phyloP scores from a whole-genome alignment of 2,797 vertebrate species.

The Echeneis naucrates region DNA sequence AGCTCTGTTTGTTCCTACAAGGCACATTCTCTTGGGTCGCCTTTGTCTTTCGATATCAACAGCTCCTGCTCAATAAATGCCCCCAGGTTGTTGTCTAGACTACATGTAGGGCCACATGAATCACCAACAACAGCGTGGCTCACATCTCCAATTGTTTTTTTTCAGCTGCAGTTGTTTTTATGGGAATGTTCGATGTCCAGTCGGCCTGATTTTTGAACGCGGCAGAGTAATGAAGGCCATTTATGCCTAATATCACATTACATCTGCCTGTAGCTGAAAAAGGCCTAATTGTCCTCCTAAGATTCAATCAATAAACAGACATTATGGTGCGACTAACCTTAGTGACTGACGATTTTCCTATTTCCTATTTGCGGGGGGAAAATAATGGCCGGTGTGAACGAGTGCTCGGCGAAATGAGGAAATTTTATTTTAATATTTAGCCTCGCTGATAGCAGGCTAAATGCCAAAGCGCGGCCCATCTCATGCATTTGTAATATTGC shows the following conservation, averaged over 20 bases:
- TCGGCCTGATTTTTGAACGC: background rate
- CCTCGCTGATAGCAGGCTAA: background rate
- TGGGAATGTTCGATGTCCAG: background rate
- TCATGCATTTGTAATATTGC: background rate
- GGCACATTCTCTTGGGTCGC: slow-evolving; percentile 1
- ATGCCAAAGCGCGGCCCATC: background rate
- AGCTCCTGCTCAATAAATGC: slow-evolving; percentile 11
- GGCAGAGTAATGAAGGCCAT: background rate
- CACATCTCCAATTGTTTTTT: slow-evolving; percentile 16
- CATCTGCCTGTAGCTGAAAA: background rate
- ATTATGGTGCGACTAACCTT: no score
- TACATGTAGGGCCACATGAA: slow-evolving; percentile 50
- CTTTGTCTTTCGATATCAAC: slow-evolving; percentile 12
- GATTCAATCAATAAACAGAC: background rate
- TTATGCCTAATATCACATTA: background rate
- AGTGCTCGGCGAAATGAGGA: background rate
- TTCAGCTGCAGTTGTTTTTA: slow-evolving; percentile 19
- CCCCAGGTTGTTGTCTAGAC: slow-evolving; percentile 38
- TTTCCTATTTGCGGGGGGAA: background rate
- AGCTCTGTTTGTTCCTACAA: background rate
- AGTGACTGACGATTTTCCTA: background rate
- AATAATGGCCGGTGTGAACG: background rate
- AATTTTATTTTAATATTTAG: no score
- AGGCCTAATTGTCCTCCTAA: background rate
- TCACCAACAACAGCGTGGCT: slow-evolving; percentile 27